Percentiles rank a stretch among this genome's conserved stretches.
These are phyloP conservation scores for Nomada fabriciana DNA, from an alignment of 2,888 invertebrate species.

Conservation along the genomic window DNA sequence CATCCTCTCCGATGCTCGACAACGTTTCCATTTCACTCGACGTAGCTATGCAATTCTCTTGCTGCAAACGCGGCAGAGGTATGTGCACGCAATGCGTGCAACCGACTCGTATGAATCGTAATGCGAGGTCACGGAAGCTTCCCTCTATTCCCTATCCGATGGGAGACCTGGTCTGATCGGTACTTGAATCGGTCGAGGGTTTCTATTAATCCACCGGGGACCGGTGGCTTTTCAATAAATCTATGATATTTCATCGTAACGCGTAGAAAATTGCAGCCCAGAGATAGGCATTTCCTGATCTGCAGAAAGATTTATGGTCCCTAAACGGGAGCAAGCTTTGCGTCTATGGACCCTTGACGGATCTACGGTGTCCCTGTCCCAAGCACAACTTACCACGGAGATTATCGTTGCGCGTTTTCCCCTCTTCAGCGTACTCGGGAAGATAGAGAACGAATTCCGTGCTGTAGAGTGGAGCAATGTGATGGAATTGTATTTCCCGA, in stretches of 20 bases:
- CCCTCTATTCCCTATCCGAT: not conserved
- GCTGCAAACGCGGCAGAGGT: constrained; percentile 18
- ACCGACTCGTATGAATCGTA: constrained; percentile 17
- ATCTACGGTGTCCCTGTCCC: not conserved
- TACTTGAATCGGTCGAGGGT: not conserved
- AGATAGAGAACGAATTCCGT: no score
- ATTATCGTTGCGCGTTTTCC: not conserved
- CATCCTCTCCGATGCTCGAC: not conserved
- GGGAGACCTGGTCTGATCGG: not conserved
- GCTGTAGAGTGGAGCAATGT: no score
- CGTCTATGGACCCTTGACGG: not conserved
- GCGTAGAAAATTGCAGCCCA: constrained; percentile 26
- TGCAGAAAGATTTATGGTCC: constrained; percentile 11
- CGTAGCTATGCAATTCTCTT: constrained; percentile 21
- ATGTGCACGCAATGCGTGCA: constrained; percentile 2
- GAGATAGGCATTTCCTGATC: not conserved
- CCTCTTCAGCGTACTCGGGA: not conserved
- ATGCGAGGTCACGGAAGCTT: not conserved
- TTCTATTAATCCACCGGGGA: constrained; percentile 18
- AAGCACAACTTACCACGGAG: not conserved
- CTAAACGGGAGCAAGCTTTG: constrained; percentile 22
- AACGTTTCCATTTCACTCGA: constrained; percentile 37
- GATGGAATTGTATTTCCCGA: no score
- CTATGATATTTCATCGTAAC: constrained; percentile 32
- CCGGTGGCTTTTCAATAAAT: constrained; percentile 26